Evolutionary conservation across 2,888 invertebrate species (phyloP).

Genomic region (Pseudoips prasinana): DNA sequence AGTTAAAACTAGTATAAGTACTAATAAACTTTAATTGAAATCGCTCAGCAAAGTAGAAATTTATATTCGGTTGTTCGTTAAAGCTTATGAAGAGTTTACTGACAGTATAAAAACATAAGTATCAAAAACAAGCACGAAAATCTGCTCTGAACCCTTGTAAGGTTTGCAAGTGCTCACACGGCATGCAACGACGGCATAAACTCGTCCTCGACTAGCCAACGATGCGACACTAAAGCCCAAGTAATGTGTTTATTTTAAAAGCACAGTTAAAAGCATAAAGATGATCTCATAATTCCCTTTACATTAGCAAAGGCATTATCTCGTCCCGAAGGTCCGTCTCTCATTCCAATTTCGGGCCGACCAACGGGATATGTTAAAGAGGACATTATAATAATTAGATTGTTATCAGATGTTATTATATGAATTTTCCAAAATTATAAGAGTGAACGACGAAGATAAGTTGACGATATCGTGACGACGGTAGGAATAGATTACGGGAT

Average conservation of each 20-base stretch:
- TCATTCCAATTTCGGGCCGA: slow-evolving; percentile 65
- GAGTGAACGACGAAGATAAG: slow-evolving; percentile 69
- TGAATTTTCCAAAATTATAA: slow-evolving; percentile 79
- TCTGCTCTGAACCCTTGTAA: too few species aligned
- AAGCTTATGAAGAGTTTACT: too few species aligned
- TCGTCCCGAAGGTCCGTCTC: slow-evolving; percentile 57
- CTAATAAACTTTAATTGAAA: too few species aligned
- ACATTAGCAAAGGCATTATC: slow-evolving; percentile 72
- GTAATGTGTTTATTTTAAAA: slow-evolving; percentile 70
- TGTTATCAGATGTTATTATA: slow-evolving; percentile 80
- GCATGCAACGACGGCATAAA: too few species aligned
- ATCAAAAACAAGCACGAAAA: too few species aligned
- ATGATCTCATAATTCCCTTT: slow-evolving; percentile 73
- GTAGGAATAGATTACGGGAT: slow-evolving; percentile 74
- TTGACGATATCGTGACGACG: slow-evolving; percentile 74
- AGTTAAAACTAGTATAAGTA: too few species aligned
- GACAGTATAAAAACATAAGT: too few species aligned
- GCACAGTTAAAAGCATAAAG: slow-evolving; percentile 67
- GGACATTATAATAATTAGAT: slow-evolving; percentile 81
- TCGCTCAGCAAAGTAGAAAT: too few species aligned
- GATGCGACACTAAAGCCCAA: too few species aligned
- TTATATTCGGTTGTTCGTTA: too few species aligned
- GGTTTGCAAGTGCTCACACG: too few species aligned
- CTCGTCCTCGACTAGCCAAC: too few species aligned
- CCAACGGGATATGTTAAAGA: slow-evolving; percentile 78